A percentile compares a stretch with the other conserved stretches of the same genome.
Evolutionary conservation across 2,113 vertebrate genomes (phyloP).

Genomic region (Hemiscyllium ocellatum): DNA sequence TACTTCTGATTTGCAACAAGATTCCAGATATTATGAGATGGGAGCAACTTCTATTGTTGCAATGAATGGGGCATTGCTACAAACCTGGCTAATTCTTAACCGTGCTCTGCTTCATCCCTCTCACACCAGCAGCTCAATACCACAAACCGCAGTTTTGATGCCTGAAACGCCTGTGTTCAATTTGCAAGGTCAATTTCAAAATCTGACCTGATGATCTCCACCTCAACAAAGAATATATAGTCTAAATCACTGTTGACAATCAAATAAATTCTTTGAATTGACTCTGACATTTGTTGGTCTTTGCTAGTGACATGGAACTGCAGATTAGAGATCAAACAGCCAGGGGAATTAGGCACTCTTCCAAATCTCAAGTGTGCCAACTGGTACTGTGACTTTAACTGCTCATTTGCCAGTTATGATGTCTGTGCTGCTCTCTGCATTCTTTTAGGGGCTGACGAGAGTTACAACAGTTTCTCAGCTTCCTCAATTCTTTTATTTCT

Average conservation of each 20-base stretch:
- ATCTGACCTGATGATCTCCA: background rate
- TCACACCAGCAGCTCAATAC: background rate
- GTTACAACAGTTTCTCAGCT: background rate
- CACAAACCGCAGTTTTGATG: background rate
- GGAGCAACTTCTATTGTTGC: background rate
- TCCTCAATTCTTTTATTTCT: background rate
- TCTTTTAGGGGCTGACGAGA: background rate
- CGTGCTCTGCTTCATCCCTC: background rate
- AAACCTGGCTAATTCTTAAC: background rate
- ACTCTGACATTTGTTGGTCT: constrained; percentile 52
- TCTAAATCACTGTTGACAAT: constrained; percentile 67
- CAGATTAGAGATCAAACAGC: constrained; percentile 57
- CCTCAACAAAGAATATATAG: background rate
- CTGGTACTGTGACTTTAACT: background rate
- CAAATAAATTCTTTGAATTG: constrained; percentile 56
- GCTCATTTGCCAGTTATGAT: background rate
- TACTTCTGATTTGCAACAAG: background rate
- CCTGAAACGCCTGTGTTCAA: background rate
- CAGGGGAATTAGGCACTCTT: constrained; percentile 69
- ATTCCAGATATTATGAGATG: background rate
- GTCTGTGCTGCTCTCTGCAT: background rate
- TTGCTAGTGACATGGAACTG: constrained; percentile 56
- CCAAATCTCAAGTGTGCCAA: constrained; percentile 52
- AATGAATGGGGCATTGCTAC: background rate
- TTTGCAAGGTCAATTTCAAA: background rate